These are phyloP conservation scores for Dasysyrphus albostriatus DNA, from an alignment of 2,888 invertebrate genomes.

Conservation along the genomic window DNA sequence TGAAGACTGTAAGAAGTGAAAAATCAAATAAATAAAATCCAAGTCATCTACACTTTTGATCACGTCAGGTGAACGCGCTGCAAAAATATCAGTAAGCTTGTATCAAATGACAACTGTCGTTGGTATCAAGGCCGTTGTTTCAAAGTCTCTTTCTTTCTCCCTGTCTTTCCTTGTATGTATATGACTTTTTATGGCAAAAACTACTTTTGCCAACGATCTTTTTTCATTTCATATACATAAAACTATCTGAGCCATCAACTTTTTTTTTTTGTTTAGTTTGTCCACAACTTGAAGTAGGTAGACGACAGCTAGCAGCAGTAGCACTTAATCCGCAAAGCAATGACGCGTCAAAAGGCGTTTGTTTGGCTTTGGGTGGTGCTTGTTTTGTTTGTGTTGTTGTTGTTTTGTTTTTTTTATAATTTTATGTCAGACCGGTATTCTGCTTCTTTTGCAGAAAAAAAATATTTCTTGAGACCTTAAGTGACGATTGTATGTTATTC, in stretches of 20 bases:
- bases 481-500: conserved; percentile 63
- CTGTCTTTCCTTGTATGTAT: conserved; percentile 17
- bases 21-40: conserved; percentile 9
- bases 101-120: conserved; percentile 67
- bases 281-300: conserved; percentile 56
- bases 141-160: conserved; percentile 39
- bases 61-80: conserved; percentile 65
- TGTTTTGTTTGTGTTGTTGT: not conserved
- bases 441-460: conserved; percentile 58
- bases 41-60: conserved; percentile 52
- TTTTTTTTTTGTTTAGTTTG: conserved; percentile 14
- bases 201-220: conserved; percentile 46
- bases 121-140: conserved; percentile 70
- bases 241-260: conserved; percentile 59
- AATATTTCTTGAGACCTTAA: conserved; percentile 62
- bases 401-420: not conserved
- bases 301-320: conserved; percentile 37
- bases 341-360: conserved; percentile 32
- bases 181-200: conserved; percentile 41
- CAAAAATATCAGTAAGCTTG: conserved; percentile 36
- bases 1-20: not conserved
- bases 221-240: not conserved
- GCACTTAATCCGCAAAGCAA: conserved; percentile 40
- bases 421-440: conserved; percentile 36
- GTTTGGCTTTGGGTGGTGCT: conserved; percentile 39